Percentiles rank a stretch among this genome's conserved stretches.
phyloP scores from a whole-genome alignment of 1,140 invertebrate genomes.

The Chrysopa pallens region DNA sequence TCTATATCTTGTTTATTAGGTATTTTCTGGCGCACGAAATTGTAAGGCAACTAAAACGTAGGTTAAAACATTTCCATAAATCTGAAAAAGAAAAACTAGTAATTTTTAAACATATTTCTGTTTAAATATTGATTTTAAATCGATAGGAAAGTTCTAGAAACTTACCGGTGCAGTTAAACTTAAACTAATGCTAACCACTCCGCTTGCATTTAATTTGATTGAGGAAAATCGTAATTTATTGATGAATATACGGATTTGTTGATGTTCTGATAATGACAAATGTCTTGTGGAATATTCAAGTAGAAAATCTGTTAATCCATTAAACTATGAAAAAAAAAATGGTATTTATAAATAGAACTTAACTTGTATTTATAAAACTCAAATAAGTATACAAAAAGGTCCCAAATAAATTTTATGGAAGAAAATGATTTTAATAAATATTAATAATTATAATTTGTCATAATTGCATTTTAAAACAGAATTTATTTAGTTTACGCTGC shows the following conservation, averaged over 20 bases:
- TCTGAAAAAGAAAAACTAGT: constrained; percentile 12
- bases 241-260: constrained; percentile 16
- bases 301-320: constrained; percentile 12
- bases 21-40: constrained; percentile 5
- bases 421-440: too few species aligned
- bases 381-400: too few species aligned
- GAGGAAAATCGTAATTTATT: constrained; percentile 14
- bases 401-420: too few species aligned
- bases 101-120: neutral
- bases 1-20: too few species aligned
- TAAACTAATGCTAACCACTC: constrained; percentile 15
- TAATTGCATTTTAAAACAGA: too few species aligned
- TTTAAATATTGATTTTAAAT: neutral
- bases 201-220: constrained; percentile 12
- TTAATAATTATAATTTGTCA: too few species aligned
- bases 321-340: constrained; percentile 4
- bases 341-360: too few species aligned
- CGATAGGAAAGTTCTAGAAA: neutral
- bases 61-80: constrained; percentile 18
- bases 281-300: constrained; percentile 17
- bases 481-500: too few species aligned
- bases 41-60: constrained; percentile 19
- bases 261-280: constrained; percentile 11
- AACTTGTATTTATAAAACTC: too few species aligned
- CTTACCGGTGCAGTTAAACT: constrained; percentile 17